Evolutionary conservation across 1,140 invertebrate genomes (phyloP).

Genomic region (Metaphire vulgaris): DNA sequence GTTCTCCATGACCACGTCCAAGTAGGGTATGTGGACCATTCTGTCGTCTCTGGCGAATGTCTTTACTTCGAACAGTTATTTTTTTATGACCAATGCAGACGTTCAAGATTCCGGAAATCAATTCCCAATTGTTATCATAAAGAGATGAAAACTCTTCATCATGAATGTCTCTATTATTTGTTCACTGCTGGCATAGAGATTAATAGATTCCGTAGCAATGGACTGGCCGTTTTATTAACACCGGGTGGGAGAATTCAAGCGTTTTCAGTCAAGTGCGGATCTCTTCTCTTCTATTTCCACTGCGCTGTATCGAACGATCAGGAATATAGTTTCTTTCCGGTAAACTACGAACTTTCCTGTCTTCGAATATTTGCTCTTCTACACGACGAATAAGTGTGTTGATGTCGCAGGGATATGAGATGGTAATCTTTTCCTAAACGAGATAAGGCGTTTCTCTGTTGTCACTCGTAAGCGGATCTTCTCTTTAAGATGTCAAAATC

Average conservation of each 20-base stretch:
- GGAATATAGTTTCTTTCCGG: too few species aligned
- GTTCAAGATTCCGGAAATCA: neutral
- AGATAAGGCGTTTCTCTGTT: neutral
- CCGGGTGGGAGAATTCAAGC: too few species aligned
- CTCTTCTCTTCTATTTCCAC: too few species aligned
- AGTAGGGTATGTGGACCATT: conserved; percentile 26
- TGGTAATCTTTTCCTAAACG: conserved; percentile 5
- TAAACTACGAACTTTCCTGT: too few species aligned
- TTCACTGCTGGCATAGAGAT: neutral
- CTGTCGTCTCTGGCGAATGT: neutral
- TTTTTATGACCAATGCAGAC: neutral
- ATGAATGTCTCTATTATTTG: too few species aligned
- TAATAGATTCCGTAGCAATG: neutral
- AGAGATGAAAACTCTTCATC: neutral
- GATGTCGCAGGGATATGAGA: neutral
- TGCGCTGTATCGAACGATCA: too few species aligned
- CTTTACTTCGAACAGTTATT: neutral
- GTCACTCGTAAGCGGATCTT: too few species aligned
- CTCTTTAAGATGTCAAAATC: too few species aligned
- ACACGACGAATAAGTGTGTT: too few species aligned
- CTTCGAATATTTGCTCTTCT: too few species aligned
- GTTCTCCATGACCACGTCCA: conserved; percentile 22
- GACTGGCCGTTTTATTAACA: too few species aligned
- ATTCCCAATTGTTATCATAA: neutral
- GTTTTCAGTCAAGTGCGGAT: too few species aligned